Evolutionary conservation across 30 jellyfish, hydroid and myxozoan genomes (phyloP), one percentile per base, ranked within the genome.

Genomic region (Mastigias papua): DNA sequence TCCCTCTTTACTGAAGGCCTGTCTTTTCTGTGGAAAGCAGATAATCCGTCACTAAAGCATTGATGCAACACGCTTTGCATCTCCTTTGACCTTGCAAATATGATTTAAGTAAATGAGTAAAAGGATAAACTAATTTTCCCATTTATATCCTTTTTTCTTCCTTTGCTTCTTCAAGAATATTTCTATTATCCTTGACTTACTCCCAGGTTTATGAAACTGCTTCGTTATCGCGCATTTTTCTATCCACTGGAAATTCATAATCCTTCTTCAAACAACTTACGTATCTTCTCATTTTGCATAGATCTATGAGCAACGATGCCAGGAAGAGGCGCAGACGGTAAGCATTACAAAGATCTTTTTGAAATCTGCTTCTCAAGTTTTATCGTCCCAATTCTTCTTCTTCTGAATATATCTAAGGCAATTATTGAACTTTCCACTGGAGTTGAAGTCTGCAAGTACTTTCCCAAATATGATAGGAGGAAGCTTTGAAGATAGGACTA

Each of bases 281-380:
- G n/a, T n/a, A n/a, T n/a, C n/a, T n/a, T n/a, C n/a, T 51, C 70
- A 67, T 46, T 73, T 54, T 21, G 31, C 17, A 0, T 76, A 86
- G 94, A 86, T 86, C 0, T 76, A 86, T 63, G 94, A 86, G 72
- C 94, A 86, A 58, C 73, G 94, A 48, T n/a, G 88, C 46, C 94
- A 86, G 48, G 94, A 86, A 34, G 94, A 86, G 51, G 85, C 89
- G 35, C 86, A 62, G 20, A 76, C 63, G 19, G 94, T 86, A 62
- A 33, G 94, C 62, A 30, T 27, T 31, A 3, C 32, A 33, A 9
- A 34, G 28, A 75, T 34, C 25, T 1, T 4, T 75, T 4, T 1
- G 25, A 69, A 6, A 30, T 69, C n/a, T 25, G 2, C 32, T 1
- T 32, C 13, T 27, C 2, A 10, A 1, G 21, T 2, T 30, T 29